Percentiles rank a stretch among this genome's conserved stretches.
phyloP scores from a whole-genome alignment of 2,113 vertebrate genomes.

The Otis tarda region DNA sequence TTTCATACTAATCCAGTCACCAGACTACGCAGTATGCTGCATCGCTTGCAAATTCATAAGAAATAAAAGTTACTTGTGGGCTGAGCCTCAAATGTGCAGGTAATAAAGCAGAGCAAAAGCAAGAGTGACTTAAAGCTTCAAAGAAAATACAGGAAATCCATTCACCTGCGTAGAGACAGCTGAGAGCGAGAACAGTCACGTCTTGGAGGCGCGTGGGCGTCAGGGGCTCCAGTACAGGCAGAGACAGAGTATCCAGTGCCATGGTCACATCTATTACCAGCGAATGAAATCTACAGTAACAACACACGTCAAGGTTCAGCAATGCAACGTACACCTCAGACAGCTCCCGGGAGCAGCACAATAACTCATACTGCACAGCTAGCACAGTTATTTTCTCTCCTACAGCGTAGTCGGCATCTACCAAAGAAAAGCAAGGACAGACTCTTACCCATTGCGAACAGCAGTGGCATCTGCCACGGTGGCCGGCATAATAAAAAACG shows the following conservation, averaged over 20 bases:
- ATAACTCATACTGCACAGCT: rapidly evolving
- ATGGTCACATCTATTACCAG: constrained; percentile 98
- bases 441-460: constrained; percentile 91
- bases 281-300: constrained; percentile 87
- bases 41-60: neutral
- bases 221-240: constrained; percentile 94
- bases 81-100: neutral
- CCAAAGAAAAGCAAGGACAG: neutral
- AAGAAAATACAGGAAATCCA: neutral
- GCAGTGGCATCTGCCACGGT: constrained; percentile 97
- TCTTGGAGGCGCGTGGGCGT: constrained; percentile 92
- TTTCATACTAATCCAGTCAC: neutral
- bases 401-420: rapidly evolving
- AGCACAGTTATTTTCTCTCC: neutral
- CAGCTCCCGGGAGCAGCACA: neutral
- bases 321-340: rapidly evolving
- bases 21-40: neutral
- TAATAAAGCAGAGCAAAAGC: neutral
- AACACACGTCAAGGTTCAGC: neutral
- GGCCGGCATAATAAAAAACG: constrained; percentile 99
- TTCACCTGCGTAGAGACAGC: constrained; percentile 96
- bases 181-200: constrained; percentile 95
- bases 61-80: neutral
- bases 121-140: neutral
- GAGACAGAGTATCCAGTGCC: constrained; percentile 95